Conservation (phyloP, 2,113 vertebrate species). For the Pan troglodytes region NHGRI_mPanTro3-v2.1_pri NC_072421.2:27965501-27966000, state of each 20-base stretch:
- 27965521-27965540: not conserved
- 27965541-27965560: not conserved
- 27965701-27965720: not conserved
- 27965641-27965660: constrained; percentile 34
- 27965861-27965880: not conserved
- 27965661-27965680: not conserved
- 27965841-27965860: not conserved
- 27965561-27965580: not conserved
- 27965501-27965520: not conserved
- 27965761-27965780: not conserved
- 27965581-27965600: not conserved
- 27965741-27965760: not conserved
- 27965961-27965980: not conserved
- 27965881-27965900: not conserved
- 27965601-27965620: not conserved
- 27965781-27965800: not conserved
- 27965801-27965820: not conserved
- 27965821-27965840: not conserved
- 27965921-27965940: not conserved
- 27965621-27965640: not conserved
- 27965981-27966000: not conserved
- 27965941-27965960: not conserved
- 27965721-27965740: not conserved
- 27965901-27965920: not conserved
- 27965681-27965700: not conserved